Conservation (phyloP, 1,140 invertebrate genomes). For the Aphaenogaster rudis region DNA sequence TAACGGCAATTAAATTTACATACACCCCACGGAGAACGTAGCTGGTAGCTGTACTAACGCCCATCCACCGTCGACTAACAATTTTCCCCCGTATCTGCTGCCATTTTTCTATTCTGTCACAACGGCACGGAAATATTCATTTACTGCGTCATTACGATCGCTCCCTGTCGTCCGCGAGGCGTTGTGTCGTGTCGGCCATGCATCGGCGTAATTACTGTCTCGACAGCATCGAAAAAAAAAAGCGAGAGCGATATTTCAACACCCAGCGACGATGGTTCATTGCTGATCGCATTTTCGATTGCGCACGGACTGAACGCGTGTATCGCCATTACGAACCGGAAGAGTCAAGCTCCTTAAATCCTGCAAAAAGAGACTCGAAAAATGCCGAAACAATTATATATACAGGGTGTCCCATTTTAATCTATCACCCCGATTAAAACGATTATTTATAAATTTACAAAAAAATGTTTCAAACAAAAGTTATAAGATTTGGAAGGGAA, state of each 20-base stretch:
- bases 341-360: background rate
- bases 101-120: slow-evolving; percentile 62
- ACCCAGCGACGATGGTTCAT: slow-evolving; percentile 39
- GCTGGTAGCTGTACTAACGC: background rate
- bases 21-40: slow-evolving; percentile 20
- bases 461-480: no score
- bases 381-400: background rate
- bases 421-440: no score
- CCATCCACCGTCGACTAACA: slow-evolving; percentile 28
- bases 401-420: no score
- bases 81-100: slow-evolving; percentile 58
- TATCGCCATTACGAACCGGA: background rate
- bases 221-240: slow-evolving; percentile 30
- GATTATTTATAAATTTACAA: no score
- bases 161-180: slow-evolving; percentile 15
- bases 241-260: slow-evolving; percentile 52
- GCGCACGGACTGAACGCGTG: background rate
- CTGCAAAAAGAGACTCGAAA: background rate
- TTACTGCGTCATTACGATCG: slow-evolving; percentile 52
- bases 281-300: slow-evolving; percentile 62
- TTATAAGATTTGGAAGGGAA: no score
- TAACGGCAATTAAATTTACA: slow-evolving; percentile 62
- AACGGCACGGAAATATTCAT: slow-evolving; percentile 63
- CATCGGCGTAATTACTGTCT: slow-evolving; percentile 55
- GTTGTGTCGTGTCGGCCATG: slow-evolving; percentile 47